Conservation (phyloP, 2,888 invertebrate species). For the Drosophila nr. perissopoda region DNA sequence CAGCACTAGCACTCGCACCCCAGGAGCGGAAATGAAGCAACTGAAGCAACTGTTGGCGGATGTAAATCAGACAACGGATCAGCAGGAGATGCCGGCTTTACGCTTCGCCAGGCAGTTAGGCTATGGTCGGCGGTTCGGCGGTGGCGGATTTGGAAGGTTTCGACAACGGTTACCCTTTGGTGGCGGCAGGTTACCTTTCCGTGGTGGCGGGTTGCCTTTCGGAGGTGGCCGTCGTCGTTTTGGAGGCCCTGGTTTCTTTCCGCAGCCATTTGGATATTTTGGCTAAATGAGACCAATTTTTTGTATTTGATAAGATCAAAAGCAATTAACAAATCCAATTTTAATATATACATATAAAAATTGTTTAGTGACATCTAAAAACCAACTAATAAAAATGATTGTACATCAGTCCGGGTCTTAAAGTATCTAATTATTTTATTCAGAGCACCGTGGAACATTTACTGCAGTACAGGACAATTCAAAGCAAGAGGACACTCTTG, state of each 20-base stretch:
- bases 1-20: slow-evolving; percentile 16
- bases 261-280: slow-evolving; percentile 31
- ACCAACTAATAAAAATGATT: slow-evolving; percentile 41
- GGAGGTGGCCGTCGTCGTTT: slow-evolving; percentile 12
- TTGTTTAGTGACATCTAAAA: slow-evolving; percentile 3
- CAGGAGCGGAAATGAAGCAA: slow-evolving; percentile 65
- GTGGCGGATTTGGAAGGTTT: slow-evolving; percentile 25
- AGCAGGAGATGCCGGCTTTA: slow-evolving; percentile 65
- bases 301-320: slow-evolving; percentile 36
- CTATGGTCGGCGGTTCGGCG: slow-evolving; percentile 36
- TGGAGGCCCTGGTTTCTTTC: slow-evolving; percentile 15
- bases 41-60: slow-evolving; percentile 62
- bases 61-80: slow-evolving; percentile 70
- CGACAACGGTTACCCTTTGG: slow-evolving; percentile 24
- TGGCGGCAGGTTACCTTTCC: slow-evolving; percentile 30
- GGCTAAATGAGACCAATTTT: slow-evolving; percentile 33
- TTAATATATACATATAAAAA: slow-evolving; percentile 2
- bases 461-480: slow-evolving; percentile 10
- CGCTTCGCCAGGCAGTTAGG: slow-evolving; percentile 69
- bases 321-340: slow-evolving; percentile 35
- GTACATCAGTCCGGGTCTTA: neutral
- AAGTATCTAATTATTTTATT: neutral
- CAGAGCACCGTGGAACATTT: slow-evolving; percentile 2
- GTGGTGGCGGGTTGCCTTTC: slow-evolving; percentile 10
- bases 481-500: slow-evolving; percentile 4